phyloP scores from a whole-genome alignment of 2,797 vertebrate genomes.

The Pyrocephalus nanus region DNA sequence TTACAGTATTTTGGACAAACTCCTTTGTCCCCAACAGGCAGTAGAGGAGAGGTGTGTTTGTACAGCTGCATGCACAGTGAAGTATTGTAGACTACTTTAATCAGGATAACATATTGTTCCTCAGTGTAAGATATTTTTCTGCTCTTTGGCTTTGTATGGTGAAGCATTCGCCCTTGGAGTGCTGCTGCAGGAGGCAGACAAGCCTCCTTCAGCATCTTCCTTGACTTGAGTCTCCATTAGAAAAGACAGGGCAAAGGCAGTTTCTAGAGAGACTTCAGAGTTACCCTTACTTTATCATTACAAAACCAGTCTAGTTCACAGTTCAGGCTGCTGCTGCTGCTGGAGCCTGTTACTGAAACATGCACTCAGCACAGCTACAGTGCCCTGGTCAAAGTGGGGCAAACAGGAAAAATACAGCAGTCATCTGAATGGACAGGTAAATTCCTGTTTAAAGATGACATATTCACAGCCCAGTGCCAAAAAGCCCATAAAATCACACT shows the following conservation, averaged over 20 bases:
- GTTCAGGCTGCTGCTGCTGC: not conserved
- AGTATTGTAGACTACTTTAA: not conserved
- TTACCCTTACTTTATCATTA: not conserved
- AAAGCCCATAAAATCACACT: not conserved
- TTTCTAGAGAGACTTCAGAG: not conserved
- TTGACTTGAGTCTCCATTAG: not conserved
- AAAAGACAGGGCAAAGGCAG: not conserved
- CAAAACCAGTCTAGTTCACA: not conserved
- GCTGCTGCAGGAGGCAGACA: not conserved
- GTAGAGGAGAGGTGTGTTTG: not conserved
- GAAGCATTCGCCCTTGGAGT: not conserved
- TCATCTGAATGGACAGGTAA: not conserved
- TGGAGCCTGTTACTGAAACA: not conserved
- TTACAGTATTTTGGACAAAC: not conserved
- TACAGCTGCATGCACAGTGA: not conserved
- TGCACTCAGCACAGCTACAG: not conserved
- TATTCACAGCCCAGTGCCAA: not conserved
- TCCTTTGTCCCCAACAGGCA: not conserved
- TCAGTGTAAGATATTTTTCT: not conserved
- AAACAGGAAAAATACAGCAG: not conserved
- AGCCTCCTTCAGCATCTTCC: not conserved
- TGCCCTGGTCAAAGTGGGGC: not conserved
- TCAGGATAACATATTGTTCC: not conserved
- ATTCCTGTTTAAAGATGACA: not conserved
- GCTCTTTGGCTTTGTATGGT: not conserved